Evolutionary conservation across 1,140 invertebrate genomes (phyloP), one percentile per base, ranked within the genome.

Genomic region (Diorhabda elongata): DNA sequence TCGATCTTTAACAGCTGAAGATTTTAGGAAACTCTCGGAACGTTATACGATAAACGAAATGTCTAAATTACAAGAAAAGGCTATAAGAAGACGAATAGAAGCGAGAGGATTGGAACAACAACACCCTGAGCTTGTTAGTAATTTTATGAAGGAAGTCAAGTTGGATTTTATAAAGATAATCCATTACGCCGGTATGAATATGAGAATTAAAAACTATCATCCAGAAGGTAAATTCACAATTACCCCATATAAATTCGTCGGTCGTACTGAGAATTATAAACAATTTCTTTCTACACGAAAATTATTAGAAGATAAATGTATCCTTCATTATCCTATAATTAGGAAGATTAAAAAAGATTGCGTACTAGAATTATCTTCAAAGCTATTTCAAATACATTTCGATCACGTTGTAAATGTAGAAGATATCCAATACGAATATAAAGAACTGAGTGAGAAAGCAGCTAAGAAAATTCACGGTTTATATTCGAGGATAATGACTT

Each of bases 261-360:
- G 89, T 2, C 77, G 82, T 62, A 89, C 88, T 1, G 70, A 83
- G 26, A 84, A 86, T 73, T 87, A 87, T 69, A 69, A 81, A 0
- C 81, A 81, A 66, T 90, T 86, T 81, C 57, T 87, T 5, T 83
- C 80, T 69, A 87, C 84, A 78, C 84, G 84, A 42, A 84, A 84
- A 41, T 83, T 82, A 68, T 74, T 91, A 2, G 76, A 82, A 71
- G 81, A 81, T 59, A 85, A 80, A 68, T 82, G 86, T 66, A 83
- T 88, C 5, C 78, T 89, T 26, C 78, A 88, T 26, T 85, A 90
- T 74, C 85, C 84, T 11, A 83, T 89, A 64, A 83, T 90, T 68
- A 84, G 85, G 66, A 81, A 84, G 8, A 83, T 91, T 3, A 75
- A 89, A 3, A 81, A 82, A 63, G 84, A 84, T 11, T 85, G 87